Percentiles rank a stretch among this genome's conserved stretches.
phyloP scores from a whole-genome alignment of 2,888 invertebrate species.

The Muscina levida region DNA sequence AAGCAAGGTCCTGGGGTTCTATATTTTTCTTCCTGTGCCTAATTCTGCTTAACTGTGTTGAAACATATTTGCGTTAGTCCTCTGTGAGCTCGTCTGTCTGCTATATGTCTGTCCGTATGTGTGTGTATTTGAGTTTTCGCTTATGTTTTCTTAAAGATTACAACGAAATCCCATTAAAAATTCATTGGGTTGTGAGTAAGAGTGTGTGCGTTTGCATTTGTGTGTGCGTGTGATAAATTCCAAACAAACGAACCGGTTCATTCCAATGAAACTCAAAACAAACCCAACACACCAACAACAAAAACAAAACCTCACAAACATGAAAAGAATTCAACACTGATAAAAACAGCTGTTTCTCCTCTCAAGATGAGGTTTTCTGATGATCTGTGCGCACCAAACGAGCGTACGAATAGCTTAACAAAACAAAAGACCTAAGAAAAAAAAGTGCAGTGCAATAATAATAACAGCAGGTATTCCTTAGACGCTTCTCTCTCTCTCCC shows the following conservation, averaged over 20 bases:
- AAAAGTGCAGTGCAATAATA: not conserved
- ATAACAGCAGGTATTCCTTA: constrained; percentile 34
- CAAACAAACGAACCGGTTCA: constrained; percentile 61
- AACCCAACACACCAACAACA: too few species aligned
- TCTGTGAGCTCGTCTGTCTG: too few species aligned
- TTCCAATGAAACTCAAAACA: constrained; percentile 29
- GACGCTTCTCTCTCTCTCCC: too few species aligned
- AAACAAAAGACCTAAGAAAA: not conserved
- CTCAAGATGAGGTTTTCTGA: not conserved
- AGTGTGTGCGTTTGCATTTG: constrained; percentile 25
- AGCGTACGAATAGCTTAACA: too few species aligned
- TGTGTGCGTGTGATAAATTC: constrained; percentile 6
- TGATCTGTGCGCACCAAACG: not conserved
- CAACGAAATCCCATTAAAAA: constrained; percentile 64
- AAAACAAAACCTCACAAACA: not conserved
- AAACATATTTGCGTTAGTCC: not conserved
- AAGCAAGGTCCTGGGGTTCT: not conserved
- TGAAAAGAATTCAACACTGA: not conserved
- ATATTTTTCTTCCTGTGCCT: too few species aligned
- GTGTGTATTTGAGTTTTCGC: constrained; percentile 1
- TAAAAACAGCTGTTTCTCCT: constrained; percentile 54
- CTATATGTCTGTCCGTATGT: too few species aligned
- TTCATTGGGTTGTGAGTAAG: constrained; percentile 28
- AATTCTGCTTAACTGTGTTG: too few species aligned
- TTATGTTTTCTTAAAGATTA: constrained; percentile 47